Percentiles rank a stretch among this genome's conserved stretches.
Conservation (phyloP, 2,888 invertebrate species). For the Callyntrura guangdongensis region DNA sequence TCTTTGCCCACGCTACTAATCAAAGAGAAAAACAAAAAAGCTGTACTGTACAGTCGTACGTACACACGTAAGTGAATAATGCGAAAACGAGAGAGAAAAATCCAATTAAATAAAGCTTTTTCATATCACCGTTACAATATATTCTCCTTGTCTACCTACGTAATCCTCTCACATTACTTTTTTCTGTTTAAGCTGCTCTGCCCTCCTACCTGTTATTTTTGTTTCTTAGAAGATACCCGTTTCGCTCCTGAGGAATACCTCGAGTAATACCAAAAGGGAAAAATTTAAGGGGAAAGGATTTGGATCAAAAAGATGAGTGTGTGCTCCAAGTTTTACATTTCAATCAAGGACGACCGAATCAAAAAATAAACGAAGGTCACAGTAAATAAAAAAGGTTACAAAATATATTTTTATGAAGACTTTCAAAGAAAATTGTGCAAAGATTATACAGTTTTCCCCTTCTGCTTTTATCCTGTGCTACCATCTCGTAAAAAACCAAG, state of each 20-base stretch:
- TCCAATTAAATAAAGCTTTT: constrained; percentile 56
- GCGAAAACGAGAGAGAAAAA: constrained; percentile 36
- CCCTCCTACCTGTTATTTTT: neutral
- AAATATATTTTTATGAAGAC: constrained; percentile 39
- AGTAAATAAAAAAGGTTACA: constrained; percentile 2
- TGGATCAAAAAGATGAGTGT: too few relatives aligned
- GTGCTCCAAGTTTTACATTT: neutral
- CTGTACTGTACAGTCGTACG: neutral
- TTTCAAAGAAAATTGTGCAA: constrained; percentile 28
- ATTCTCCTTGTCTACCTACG: constrained; percentile 1
- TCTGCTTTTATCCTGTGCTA: neutral
- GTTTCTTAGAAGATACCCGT: neutral
- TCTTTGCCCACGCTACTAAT: constrained; percentile 16
- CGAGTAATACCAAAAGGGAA: too few relatives aligned
- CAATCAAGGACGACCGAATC: constrained; percentile 15
- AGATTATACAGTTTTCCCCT: neutral
- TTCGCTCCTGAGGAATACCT: too few relatives aligned
- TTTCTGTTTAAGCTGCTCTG: constrained; percentile 6
- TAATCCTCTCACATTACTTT: neutral
- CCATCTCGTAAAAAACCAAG: neutral
- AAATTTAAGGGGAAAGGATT: neutral
- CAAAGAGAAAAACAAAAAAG: constrained; percentile 21
- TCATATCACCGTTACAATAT: neutral
- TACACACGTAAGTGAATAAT: constrained; percentile 8
- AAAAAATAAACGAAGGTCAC: constrained; percentile 34